Evolutionary conservation across 23 tunicate genomes (phyloP).

Genomic region (Halocynthia aurantium): DNA sequence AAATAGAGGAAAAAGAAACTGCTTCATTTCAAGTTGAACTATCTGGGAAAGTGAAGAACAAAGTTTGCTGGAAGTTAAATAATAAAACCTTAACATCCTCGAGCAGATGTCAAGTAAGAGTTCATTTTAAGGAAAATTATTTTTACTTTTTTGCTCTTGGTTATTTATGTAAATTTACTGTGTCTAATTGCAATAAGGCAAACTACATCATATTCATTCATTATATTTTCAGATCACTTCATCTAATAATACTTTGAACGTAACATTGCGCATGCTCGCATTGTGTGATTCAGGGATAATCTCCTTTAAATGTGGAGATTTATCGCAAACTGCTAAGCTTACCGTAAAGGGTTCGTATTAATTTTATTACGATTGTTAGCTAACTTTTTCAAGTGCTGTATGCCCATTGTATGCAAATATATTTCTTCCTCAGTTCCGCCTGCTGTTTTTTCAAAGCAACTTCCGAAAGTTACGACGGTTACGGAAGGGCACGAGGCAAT

Average conservation of each 20-base stretch:
- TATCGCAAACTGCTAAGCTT: constrained; percentile 12
- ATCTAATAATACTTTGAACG: constrained; percentile 9
- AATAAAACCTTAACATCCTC: background rate
- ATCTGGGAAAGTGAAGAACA: constrained; percentile 14
- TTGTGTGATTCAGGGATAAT: constrained; percentile 17
- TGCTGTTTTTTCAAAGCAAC: constrained; percentile 9
- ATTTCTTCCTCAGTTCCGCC: constrained; percentile 23
- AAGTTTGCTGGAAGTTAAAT: constrained; percentile 19
- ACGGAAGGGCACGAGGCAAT: constrained; percentile 10
- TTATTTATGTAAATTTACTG: too few species aligned
- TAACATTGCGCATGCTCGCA: constrained; percentile 7
- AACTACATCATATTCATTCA: too few species aligned
- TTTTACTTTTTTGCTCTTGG: too few species aligned
- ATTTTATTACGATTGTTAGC: background rate
- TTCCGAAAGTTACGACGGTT: constrained; percentile 12
- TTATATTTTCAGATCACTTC: constrained; percentile 7
- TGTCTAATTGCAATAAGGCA: too few species aligned
- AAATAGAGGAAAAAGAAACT: constrained; percentile 16
- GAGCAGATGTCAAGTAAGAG: constrained; percentile 17
- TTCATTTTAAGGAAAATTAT: background rate
- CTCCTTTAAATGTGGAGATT: constrained; percentile 14
- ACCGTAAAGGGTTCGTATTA: constrained; percentile 17
- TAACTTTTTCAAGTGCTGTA: background rate
- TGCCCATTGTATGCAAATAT: background rate
- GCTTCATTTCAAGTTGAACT: constrained; percentile 24